phyloP scores from a whole-genome alignment of 2,113 vertebrate species.

The Coregonus clupeaformis region DNA sequence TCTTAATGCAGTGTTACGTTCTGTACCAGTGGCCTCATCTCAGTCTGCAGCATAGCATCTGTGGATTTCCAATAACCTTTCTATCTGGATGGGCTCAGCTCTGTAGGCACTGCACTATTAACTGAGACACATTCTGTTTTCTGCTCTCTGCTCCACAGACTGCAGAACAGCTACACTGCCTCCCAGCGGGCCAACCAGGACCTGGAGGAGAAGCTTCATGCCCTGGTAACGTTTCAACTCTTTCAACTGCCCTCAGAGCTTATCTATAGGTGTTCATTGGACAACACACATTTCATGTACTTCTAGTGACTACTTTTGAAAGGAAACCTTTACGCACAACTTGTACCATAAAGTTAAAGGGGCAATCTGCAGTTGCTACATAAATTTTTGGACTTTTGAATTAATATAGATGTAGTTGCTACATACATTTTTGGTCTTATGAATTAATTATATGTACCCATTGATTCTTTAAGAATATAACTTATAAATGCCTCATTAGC shows the following conservation, averaged over 20 bases:
- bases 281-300: neutral
- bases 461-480: no score
- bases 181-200: slow-evolving; percentile 97
- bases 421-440: no score
- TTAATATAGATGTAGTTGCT: no score
- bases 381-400: no score
- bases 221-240: slow-evolving; percentile 78
- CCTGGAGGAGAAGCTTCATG: slow-evolving; percentile 94
- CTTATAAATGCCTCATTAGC: no score
- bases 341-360: neutral
- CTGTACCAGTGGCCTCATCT: neutral
- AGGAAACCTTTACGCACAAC: no score
- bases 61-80: neutral
- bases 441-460: no score
- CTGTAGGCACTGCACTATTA: neutral
- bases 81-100: neutral
- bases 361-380: neutral
- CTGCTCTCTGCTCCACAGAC: slow-evolving; percentile 66
- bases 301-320: neutral
- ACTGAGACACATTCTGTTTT: slow-evolving; percentile 2
- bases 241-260: no score
- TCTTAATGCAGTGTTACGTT: neutral
- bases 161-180: slow-evolving; percentile 97
- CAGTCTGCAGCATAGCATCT: neutral
- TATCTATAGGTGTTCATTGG: no score